These are phyloP conservation scores for Zygogramma bicolorata DNA, from an alignment of 2,888 invertebrate species.

Conservation along the genomic window DNA sequence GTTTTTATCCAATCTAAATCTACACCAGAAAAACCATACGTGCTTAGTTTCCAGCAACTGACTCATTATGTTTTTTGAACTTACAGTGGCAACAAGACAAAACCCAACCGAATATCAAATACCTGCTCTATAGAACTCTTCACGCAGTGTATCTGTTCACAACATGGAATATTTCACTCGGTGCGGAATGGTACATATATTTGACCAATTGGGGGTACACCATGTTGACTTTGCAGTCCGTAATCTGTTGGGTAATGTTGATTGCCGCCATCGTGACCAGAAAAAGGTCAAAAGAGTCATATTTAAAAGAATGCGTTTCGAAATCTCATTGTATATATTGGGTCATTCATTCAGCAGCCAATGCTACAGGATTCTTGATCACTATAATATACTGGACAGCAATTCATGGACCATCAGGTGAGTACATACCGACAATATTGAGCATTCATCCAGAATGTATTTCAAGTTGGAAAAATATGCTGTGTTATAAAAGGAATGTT, in stretches of 20 bases:
- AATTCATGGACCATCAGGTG: conserved; percentile 68
- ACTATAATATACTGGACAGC: conserved; percentile 81
- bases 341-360: conserved; percentile 76
- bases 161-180: conserved; percentile 9
- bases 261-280: neutral
- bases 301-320: neutral
- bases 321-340: conserved; percentile 70
- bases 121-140: conserved; percentile 12
- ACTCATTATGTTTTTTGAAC: too few species aligned
- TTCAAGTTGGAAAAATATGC: too few species aligned
- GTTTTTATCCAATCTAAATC: too few species aligned
- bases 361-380: conserved; percentile 79
- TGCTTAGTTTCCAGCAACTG: too few species aligned
- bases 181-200: conserved; percentile 67
- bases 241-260: conserved; percentile 43
- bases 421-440: too few species aligned
- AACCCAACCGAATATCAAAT: conserved; percentile 9
- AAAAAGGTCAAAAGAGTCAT: neutral
- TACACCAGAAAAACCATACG: too few species aligned
- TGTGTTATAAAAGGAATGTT: too few species aligned
- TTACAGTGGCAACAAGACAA: conserved; percentile 24
- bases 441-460: too few species aligned
- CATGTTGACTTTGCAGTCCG: conserved; percentile 71
- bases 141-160: neutral
- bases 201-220: conserved; percentile 80